These are phyloP conservation scores for Grapholita molesta DNA, from an alignment of 1,140 invertebrate genomes.

Conservation along the genomic window DNA sequence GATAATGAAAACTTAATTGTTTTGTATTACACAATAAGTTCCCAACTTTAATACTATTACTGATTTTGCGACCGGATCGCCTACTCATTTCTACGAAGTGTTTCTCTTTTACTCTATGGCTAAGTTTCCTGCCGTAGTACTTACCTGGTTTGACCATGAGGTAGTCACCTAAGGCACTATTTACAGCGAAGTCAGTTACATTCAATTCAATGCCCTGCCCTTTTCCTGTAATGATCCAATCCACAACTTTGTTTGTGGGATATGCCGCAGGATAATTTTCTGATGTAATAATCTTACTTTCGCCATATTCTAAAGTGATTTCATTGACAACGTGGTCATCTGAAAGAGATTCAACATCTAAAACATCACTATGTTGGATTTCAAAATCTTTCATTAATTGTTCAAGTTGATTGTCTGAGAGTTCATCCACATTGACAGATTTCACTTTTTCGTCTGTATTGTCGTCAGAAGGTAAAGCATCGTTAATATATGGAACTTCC, in stretches of 20 bases:
- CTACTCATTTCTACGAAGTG: too few relatives aligned
- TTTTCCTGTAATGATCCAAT: constrained; percentile 59
- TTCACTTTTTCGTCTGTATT: constrained; percentile 1
- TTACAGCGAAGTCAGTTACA: constrained; percentile 51
- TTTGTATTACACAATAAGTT: too few relatives aligned
- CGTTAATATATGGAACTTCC: not conserved
- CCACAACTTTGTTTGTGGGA: constrained; percentile 45
- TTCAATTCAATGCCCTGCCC: constrained; percentile 65
- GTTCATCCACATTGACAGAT: constrained; percentile 24
- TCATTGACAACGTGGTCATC: constrained; percentile 25
- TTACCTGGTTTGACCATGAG: constrained; percentile 61
- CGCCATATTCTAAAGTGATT: constrained; percentile 31
- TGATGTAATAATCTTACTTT: constrained; percentile 43
- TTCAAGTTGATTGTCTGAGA: constrained; percentile 32
- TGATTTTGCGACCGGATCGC: too few relatives aligned
- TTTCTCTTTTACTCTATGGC: too few relatives aligned
- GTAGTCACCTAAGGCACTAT: constrained; percentile 49
- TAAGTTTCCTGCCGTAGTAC: not conserved
- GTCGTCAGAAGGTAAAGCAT: not conserved
- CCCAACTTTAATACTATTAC: too few relatives aligned
- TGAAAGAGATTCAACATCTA: constrained; percentile 24
- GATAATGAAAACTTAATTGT: too few relatives aligned
- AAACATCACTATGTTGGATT: constrained; percentile 25
- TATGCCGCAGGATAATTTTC: constrained; percentile 49
- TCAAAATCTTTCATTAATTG: constrained; percentile 33